Conservation (phyloP, 2,113 vertebrate species). For the Serinus canaria region DNA sequence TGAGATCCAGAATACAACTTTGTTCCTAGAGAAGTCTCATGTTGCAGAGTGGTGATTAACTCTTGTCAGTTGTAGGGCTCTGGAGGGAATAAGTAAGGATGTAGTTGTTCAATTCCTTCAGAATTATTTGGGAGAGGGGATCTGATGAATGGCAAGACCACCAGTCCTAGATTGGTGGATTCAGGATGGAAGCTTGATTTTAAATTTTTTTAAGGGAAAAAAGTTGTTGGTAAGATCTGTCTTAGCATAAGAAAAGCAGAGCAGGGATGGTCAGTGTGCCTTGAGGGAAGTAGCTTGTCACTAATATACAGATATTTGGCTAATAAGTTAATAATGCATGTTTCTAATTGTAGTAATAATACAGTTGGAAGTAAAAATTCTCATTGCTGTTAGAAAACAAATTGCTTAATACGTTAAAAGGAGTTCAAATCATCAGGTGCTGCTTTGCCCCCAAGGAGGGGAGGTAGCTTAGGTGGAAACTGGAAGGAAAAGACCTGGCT, state of each 20-base stretch:
- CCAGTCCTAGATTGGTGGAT: slow-evolving; percentile 43
- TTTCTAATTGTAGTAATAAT: neutral
- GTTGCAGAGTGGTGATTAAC: neutral
- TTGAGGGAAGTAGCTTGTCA: neutral
- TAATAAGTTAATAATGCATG: neutral
- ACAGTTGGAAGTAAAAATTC: neutral
- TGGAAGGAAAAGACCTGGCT: neutral
- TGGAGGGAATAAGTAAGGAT: neutral
- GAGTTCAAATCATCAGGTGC: neutral
- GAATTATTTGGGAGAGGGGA: neutral
- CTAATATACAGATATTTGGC: neutral
- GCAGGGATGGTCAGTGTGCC: neutral
- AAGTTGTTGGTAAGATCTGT: neutral
- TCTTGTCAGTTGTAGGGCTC: neutral
- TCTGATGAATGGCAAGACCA: neutral
- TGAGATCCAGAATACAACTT: neutral
- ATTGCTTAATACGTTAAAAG: neutral
- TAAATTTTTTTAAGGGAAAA: neutral
- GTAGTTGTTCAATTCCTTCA: neutral
- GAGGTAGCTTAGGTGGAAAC: neutral
- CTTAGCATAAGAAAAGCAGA: neutral
- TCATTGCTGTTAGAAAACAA: neutral
- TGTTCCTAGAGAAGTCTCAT: neutral
- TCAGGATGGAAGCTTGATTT: slow-evolving; percentile 11
- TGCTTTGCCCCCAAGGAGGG: neutral